Conservation (phyloP, 2,888 invertebrate species). For the Enchytraeus crypticus region DNA sequence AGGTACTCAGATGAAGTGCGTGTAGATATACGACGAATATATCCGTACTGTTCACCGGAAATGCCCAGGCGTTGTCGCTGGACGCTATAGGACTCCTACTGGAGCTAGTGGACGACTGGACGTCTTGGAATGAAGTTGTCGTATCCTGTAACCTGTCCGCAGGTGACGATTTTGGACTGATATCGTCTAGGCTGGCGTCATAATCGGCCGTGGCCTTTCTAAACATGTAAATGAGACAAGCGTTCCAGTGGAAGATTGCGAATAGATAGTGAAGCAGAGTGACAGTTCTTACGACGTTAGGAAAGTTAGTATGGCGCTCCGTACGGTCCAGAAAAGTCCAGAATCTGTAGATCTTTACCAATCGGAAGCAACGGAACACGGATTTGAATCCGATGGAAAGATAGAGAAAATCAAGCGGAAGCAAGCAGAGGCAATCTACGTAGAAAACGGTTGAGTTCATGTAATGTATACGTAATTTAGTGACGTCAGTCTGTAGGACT, state of each 20-base stretch:
- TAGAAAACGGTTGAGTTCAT: constrained; percentile 97
- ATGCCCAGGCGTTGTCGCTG: too few relatives aligned
- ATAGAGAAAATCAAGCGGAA: constrained; percentile 95
- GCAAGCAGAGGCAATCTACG: constrained; percentile 92
- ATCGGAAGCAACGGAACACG: constrained; percentile 67
- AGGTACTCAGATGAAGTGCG: constrained; percentile 95
- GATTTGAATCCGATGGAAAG: constrained; percentile 90
- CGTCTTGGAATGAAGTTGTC: too few relatives aligned
- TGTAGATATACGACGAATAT: constrained; percentile 77
- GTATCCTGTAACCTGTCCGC: too few relatives aligned
- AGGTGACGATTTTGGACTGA: too few relatives aligned
- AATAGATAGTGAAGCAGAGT: constrained; percentile 70
- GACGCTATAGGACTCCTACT: too few relatives aligned
- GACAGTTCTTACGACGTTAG: constrained; percentile 65
- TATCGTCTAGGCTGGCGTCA: too few relatives aligned
- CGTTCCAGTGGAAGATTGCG: constrained; percentile 99
- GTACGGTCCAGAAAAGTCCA: constrained; percentile 98
- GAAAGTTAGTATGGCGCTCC: constrained; percentile 96
- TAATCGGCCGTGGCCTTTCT: too few relatives aligned
- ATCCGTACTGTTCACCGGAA: too few relatives aligned
- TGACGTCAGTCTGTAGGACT: constrained; percentile 88
- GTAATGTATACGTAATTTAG: constrained; percentile 86
- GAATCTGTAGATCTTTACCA: constrained; percentile 93
- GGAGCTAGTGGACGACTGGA: too few relatives aligned
- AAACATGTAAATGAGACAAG: constrained; percentile 94